These are phyloP conservation scores for Ataeniobius toweri DNA, from an alignment of 2,797 vertebrate species.

Conservation along the genomic window DNA sequence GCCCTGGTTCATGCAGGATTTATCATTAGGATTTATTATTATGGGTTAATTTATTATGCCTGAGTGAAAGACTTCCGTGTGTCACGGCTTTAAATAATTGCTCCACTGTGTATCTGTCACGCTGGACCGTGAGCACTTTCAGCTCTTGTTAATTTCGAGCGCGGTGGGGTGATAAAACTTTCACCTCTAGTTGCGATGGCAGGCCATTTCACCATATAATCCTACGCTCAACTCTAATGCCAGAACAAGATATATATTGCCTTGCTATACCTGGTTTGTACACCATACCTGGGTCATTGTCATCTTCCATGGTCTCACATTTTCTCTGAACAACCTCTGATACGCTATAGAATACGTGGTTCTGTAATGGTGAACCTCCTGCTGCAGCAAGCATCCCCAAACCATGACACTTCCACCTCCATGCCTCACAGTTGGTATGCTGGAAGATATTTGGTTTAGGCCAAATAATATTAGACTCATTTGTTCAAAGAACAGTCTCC, in stretches of 20 bases:
- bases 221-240: neutral
- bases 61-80: neutral
- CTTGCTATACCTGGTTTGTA: too few species aligned
- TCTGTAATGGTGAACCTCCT: neutral
- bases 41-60: neutral
- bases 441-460: neutral
- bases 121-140: neutral
- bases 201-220: neutral
- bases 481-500: neutral
- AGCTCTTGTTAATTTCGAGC: neutral
- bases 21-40: neutral
- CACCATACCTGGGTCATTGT: neutral
- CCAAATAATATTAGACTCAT: neutral
- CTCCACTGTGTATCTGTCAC: neutral
- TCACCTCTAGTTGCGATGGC: neutral
- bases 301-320: neutral
- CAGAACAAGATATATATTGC: too few species aligned
- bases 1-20: neutral
- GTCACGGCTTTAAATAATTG: neutral
- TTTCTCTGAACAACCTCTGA: neutral
- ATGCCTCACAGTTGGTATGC: neutral
- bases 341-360: neutral
- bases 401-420: too few species aligned
- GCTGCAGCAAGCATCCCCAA: neutral
- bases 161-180: conserved; percentile 55